A percentile compares a stretch with the other conserved stretches of the same genome.
phyloP scores from a whole-genome alignment of 2,888 invertebrate species.

The Coecobrya sp. region DNA sequence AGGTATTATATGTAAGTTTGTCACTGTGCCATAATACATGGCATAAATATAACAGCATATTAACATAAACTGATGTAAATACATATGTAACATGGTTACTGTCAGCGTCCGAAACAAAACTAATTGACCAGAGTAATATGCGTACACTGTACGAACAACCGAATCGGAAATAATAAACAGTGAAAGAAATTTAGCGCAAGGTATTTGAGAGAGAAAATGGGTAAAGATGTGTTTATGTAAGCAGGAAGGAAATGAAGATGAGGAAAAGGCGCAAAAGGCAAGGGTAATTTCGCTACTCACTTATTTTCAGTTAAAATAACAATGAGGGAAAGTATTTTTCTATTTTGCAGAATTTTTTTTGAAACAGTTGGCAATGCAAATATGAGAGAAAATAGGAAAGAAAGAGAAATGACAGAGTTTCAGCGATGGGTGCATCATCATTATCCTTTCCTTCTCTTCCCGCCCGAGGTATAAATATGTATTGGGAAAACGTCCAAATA shows the following conservation, averaged over 20 bases:
- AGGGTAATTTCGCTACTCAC: conserved; percentile 13
- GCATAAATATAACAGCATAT: no score
- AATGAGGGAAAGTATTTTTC: conserved; percentile 44
- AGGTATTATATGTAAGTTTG: no score
- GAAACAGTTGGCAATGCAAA: conserved; percentile 62
- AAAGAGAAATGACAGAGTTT: conserved; percentile 40
- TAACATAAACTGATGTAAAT: no score
- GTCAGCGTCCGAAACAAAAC: no score
- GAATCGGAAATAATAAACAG: neutral
- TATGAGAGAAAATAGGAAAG: conserved; percentile 20
- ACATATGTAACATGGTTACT: no score
- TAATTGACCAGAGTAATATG: neutral
- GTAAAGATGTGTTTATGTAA: conserved; percentile 37
- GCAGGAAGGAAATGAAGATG: neutral
- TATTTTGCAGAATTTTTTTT: conserved; percentile 49
- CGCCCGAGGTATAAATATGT: neutral
- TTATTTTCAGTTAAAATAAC: conserved; percentile 40
- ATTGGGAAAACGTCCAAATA: conserved; percentile 59
- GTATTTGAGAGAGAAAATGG: conserved; percentile 45
- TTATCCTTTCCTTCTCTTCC: neutral
- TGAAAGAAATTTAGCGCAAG: neutral
- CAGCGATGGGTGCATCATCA: conserved; percentile 48
- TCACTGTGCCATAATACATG: no score
- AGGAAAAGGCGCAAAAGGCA: neutral
- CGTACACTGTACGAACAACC: neutral